Evolutionary conservation across 1,140 invertebrate genomes (phyloP), one percentile per base, ranked within the genome.

Genomic region (Ceratitis capitata): DNA sequence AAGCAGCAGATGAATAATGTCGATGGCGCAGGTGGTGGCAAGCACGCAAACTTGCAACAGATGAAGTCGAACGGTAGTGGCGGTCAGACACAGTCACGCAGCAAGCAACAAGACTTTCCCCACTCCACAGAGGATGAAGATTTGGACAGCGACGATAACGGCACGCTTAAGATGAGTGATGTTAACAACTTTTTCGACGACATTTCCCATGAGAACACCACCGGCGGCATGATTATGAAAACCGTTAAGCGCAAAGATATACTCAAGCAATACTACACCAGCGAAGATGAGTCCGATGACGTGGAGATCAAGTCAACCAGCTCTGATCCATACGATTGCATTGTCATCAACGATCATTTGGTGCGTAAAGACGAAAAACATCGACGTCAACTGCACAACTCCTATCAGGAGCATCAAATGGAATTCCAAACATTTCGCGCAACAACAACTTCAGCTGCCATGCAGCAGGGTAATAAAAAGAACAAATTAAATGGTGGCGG

Each of bases 331-430:
- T 95, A 95, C 88, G 94, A 95, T 87, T 95, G 95, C 89, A 96
- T 96, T 82, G 94, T 96, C 23, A 95, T 96, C 39, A 94, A 95
- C 88, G 95, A 96, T 92, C 95, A 95, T 86, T 94, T 94, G 92
- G 93, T 94, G 85, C 92, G 93, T 47, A 93, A 93, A 87, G 92
- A 91, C 92, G 89, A 93, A 92, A 89, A 92, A 86, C 85, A 92
- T 90, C 86, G 90, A 0, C 88, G 90, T 2, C 86, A 86, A 0
- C 29, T 87, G 23, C 85, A 88, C 91, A 92, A 88, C 86, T 82
- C 85, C 86, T 93, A 86, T 88, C 91, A 86, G 89, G 92, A 89
- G 86, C 92, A 85, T 89, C 92, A 85, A 89, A 92, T 88, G 93
- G 93, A 91, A 86, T 93, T 87, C 89, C 93, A 90, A 89, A 93